Conservation (phyloP, 2,888 invertebrate genomes). For the Actias luna region DNA sequence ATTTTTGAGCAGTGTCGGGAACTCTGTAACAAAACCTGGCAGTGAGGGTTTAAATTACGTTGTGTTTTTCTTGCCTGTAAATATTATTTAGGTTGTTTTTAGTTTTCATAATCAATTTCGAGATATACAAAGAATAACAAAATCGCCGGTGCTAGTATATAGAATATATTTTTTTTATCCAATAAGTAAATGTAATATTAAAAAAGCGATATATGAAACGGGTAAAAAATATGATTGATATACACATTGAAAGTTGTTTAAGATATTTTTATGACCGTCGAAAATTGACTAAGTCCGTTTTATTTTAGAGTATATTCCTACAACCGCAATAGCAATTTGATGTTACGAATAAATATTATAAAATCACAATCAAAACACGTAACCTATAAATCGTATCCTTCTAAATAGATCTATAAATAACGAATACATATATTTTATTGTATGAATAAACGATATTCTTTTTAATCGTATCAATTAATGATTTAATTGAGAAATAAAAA, state of each 20-base stretch:
- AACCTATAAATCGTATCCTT: not conserved
- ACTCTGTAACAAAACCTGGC: too few relatives aligned
- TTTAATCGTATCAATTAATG: not conserved
- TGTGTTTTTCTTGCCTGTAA: too few relatives aligned
- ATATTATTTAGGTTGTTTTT: too few relatives aligned
- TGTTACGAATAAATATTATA: constrained; percentile 4
- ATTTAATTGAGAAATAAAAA: not conserved
- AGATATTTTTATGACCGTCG: constrained; percentile 1
- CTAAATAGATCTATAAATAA: not conserved
- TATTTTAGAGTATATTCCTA: not conserved
- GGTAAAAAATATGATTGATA: too few relatives aligned
- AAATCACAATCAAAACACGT: constrained; percentile 2
- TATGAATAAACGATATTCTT: not conserved
- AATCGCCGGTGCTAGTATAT: too few relatives aligned
- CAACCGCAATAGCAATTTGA: constrained; percentile 3
- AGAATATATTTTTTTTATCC: too few relatives aligned
- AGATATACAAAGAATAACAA: too few relatives aligned
- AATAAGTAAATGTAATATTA: too few relatives aligned
- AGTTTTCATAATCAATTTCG: too few relatives aligned
- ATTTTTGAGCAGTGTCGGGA: too few relatives aligned
- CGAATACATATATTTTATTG: not conserved
- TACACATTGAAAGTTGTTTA: not conserved
- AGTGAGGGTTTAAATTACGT: too few relatives aligned
- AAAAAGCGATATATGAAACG: too few relatives aligned
- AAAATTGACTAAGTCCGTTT: not conserved